Conservation (phyloP, 1,140 invertebrate genomes). For the Planococcus citri region DNA sequence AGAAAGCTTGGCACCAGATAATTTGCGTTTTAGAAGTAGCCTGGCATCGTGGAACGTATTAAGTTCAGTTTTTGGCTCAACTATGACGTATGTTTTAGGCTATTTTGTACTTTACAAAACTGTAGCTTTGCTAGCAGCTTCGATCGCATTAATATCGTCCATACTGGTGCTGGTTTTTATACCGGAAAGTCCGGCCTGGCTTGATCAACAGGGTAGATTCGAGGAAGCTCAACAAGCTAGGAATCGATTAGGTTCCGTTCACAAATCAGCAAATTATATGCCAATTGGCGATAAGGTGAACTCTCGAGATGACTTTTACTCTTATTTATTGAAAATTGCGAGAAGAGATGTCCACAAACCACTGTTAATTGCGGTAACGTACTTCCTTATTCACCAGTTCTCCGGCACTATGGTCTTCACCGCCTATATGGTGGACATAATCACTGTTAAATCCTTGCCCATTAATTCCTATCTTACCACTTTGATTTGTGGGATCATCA, state of each 20-base stretch:
- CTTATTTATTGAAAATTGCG: conserved; percentile 30
- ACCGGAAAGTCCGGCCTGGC: conserved; percentile 61
- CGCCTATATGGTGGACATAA: conserved; percentile 51
- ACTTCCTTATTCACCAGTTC: conserved; percentile 67
- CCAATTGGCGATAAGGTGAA: conserved; percentile 12
- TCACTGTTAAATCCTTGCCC: conserved; percentile 37
- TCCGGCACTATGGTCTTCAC: conserved; percentile 55
- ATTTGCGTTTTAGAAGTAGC: conserved; percentile 40
- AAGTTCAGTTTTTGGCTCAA: conserved; percentile 43
- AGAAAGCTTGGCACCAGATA: conserved; percentile 43
- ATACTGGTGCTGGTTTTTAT: conserved; percentile 41
- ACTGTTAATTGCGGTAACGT: conserved; percentile 45
- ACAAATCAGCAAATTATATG: too few species aligned
- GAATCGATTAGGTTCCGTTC: conserved; percentile 23
- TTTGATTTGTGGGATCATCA: conserved; percentile 38
- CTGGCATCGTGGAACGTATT: conserved; percentile 47
- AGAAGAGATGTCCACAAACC: conserved; percentile 38
- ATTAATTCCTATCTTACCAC: conserved; percentile 30
- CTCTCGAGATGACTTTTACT: neutral
- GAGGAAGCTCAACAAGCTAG: conserved; percentile 39
- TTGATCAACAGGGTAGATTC: conserved; percentile 39
- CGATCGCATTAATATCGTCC: conserved; percentile 42
- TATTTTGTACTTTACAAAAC: conserved; percentile 44
- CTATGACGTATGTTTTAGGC: conserved; percentile 47
- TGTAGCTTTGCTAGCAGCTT: conserved; percentile 46